A percentile compares a stretch with the other conserved stretches of the same genome.
phyloP scores from a whole-genome alignment of 2,888 invertebrate species.

The Automeris io region DNA sequence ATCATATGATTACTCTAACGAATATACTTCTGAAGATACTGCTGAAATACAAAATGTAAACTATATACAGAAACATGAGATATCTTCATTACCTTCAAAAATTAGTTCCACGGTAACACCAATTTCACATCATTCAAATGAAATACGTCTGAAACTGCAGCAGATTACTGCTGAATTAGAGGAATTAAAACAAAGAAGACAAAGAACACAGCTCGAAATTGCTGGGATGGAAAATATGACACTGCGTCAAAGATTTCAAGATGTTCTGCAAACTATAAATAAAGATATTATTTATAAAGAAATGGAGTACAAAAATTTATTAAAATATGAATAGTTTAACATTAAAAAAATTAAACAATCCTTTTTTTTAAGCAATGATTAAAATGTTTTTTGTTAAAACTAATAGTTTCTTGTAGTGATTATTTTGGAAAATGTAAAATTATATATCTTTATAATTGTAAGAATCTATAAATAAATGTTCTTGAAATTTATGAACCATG shows the following conservation, averaged over 20 bases:
- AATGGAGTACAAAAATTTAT: conserved; percentile 76
- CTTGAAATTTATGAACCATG: no score
- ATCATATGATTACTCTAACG: conserved; percentile 23
- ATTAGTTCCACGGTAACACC: not conserved
- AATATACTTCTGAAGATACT: conserved; percentile 25
- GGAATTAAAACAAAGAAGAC: conserved; percentile 83
- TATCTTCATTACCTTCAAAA: conserved; percentile 15
- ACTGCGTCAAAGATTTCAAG: conserved; percentile 88
- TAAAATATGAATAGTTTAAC: not conserved
- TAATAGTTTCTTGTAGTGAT: no score
- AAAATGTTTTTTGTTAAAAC: no score
- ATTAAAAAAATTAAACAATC: no score
- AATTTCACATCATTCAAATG: conserved; percentile 6
- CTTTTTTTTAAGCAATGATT: no score
- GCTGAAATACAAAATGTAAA: conserved; percentile 26
- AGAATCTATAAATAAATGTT: no score
- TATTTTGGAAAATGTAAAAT: no score
- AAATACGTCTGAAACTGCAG: conserved; percentile 73
- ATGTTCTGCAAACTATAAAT: conserved; percentile 85
- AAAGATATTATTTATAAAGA: conserved; percentile 89
- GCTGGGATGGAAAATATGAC: conserved; percentile 91
- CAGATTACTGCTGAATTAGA: conserved; percentile 85
- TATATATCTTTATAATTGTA: no score
- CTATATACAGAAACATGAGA: conserved; percentile 26
- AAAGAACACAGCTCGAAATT: conserved; percentile 89